Evolutionary conservation across 2,113 vertebrate genomes (phyloP).

Genomic region (Camelus bactrianus): DNA sequence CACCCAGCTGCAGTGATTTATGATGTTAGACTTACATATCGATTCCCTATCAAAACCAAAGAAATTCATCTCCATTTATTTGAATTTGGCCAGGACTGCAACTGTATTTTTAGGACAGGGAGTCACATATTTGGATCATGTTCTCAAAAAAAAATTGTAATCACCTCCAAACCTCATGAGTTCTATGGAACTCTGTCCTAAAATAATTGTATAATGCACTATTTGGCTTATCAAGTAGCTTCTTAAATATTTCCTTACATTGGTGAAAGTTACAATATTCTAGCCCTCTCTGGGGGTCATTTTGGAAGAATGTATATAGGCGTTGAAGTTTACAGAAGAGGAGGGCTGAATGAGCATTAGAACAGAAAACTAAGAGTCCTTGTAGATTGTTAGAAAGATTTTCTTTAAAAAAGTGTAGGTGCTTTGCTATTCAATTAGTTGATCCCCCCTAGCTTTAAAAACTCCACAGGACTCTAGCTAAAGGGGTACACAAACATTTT

Average conservation of each 20-base stretch:
- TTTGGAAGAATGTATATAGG: conserved; percentile 1
- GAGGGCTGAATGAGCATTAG: neutral
- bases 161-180: neutral
- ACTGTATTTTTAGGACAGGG: neutral
- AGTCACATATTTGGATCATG: neutral
- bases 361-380: conserved; percentile 3
- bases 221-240: neutral
- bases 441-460: conserved; percentile 67
- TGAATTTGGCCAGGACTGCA: neutral
- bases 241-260: conserved; percentile 41
- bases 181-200: neutral
- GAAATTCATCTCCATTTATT: neutral
- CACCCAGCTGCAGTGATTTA: neutral
- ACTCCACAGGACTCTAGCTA: conserved; percentile 59
- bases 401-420: conserved; percentile 44
- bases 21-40: neutral
- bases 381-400: conserved; percentile 24
- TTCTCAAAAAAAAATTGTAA: conserved; percentile 15
- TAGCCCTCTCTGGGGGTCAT: conserved; percentile 1
- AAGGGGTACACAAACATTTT: conserved; percentile 64
- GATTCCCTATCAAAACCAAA: neutral
- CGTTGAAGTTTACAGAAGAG: conserved; percentile 14
- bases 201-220: neutral
- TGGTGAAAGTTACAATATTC: neutral
- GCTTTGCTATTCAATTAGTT: conserved; percentile 72